Base-by-base conservation (phyloP, 23 tunicate genomes). In the Diplosoma virens region DNA sequence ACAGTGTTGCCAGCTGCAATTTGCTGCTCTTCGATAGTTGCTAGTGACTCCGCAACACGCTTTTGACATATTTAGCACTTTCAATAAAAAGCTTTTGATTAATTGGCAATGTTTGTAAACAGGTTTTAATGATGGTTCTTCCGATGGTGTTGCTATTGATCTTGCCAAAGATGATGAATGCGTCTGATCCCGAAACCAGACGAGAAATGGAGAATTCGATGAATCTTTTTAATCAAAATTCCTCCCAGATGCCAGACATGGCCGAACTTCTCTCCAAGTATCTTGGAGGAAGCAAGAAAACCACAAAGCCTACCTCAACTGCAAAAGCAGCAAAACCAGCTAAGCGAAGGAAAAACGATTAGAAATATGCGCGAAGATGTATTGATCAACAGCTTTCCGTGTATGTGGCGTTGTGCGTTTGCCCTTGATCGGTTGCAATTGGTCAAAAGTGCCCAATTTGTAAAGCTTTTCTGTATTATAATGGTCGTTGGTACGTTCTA, bases 161-260 rank as follows among this genome's bases (percentile, higher is more conserved):
- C 21, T 63, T 92, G 14, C 91, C 87, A 0, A 92, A 78, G 47
- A 64, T 92, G 84, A 79, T 92, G 81, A 92, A 92, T 66, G 82
- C 83, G 11, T 55, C 85, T 23, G 97, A 92, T 47, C 97, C 97
- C 5, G 97, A 92, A 58, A 47, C 87, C 34, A 67, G 78, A 60
- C 80, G 87, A 47, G 97, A 92, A 58, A 92, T 92, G 97, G 97
- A 92, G 76, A 81, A 92, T 28, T 82, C 87, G 28, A 85, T 92
- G 92, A 92, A 76, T 22, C 85, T 79, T 87, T 81, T 92, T 25
- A 84, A 90, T 47, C 82, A 82, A 0, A 73, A 81, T 37, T 87
- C 80, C 45, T 66, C 37, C 23, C 71, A 80, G 34, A 69, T 92
- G 75, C 94, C 94, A 21, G 97, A 92, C 64, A 30, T 85, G 76